phyloP scores from a whole-genome alignment of 1,140 invertebrate species.

The Brevipalpus yothersi region DNA sequence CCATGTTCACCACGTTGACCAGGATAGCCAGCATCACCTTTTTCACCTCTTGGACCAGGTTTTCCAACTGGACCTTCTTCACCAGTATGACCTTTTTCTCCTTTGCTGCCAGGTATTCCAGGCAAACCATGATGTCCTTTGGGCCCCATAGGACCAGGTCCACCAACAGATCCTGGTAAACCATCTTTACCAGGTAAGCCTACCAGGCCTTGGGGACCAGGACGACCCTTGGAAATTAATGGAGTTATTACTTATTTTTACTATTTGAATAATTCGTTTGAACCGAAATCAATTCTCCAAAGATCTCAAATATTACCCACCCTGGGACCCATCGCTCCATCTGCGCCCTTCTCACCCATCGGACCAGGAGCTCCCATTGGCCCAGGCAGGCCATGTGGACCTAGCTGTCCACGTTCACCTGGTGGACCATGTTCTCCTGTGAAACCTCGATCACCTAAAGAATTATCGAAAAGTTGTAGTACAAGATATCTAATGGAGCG shows the following conservation, averaged over 20 bases:
- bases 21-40: slow-evolving; percentile 2
- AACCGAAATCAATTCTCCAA: not conserved
- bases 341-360: not conserved
- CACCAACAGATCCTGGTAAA: slow-evolving; percentile 6
- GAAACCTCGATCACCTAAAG: not conserved
- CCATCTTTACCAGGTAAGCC: slow-evolving; percentile 40
- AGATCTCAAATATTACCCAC: not conserved
- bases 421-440: not conserved
- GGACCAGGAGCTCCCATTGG: not conserved
- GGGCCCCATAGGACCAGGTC: not conserved
- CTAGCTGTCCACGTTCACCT: not conserved
- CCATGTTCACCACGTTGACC: slow-evolving; percentile 21
- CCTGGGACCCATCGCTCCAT: not conserved
- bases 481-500: no score
- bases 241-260: slow-evolving; percentile 3
- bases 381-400: not conserved
- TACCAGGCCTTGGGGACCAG: slow-evolving; percentile 23
- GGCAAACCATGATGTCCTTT: slow-evolving; percentile 13
- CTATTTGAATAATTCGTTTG: slow-evolving; percentile 1
- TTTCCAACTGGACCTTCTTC: slow-evolving; percentile 15
- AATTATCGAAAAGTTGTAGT: no score
- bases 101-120: slow-evolving; percentile 7
- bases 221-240: slow-evolving; percentile 19
- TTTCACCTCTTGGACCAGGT: not conserved
- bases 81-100: slow-evolving; percentile 24